Conservation (phyloP, 2,113 vertebrate genomes). For the Phaethornis superciliosus region DNA sequence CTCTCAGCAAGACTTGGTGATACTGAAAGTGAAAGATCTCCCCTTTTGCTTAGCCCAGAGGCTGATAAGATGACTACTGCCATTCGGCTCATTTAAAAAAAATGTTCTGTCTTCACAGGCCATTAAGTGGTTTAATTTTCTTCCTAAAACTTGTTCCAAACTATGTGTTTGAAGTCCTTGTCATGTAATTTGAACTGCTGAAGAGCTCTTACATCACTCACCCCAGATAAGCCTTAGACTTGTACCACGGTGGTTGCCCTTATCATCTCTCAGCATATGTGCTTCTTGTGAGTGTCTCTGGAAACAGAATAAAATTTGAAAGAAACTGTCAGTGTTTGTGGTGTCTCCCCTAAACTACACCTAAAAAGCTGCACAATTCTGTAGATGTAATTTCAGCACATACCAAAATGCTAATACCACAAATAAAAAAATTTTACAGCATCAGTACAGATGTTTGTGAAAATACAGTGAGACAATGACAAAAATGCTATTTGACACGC, state of each 20-base stretch:
- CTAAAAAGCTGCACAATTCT: neutral
- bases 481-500: neutral
- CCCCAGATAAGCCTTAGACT: conserved; percentile 26
- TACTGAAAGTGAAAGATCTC: neutral
- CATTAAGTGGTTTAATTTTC: neutral
- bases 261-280: conserved; percentile 39
- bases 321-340: neutral
- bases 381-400: neutral
- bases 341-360: neutral
- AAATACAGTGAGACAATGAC: neutral
- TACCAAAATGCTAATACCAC: neutral
- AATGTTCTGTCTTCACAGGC: neutral
- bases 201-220: neutral
- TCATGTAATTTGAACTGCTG: neutral
- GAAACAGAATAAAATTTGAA: neutral
- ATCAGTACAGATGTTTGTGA: neutral
- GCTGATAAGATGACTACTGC: neutral
- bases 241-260: neutral
- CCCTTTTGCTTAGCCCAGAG: neutral
- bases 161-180: neutral
- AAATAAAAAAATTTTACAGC: neutral
- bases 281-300: neutral
- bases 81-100: neutral
- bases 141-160: neutral
- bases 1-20: neutral